Conservation (phyloP, 2,888 invertebrate genomes). For the Tetheella fluctuosa region DNA sequence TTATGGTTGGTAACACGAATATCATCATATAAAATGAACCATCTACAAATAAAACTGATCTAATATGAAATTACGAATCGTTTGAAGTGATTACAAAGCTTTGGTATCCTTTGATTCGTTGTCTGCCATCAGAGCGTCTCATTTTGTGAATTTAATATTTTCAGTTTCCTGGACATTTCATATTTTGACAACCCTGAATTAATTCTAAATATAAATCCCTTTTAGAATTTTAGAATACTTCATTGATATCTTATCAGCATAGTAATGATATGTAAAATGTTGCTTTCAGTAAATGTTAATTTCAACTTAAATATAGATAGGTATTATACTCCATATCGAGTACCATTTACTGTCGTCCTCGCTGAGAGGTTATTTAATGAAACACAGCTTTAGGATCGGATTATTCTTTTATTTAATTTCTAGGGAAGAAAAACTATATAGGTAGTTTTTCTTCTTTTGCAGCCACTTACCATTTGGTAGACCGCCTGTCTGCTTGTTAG, state of each 20-base stretch:
- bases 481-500: no score
- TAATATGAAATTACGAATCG: constrained; percentile 1
- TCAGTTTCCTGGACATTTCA: constrained; percentile 2
- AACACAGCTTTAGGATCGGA: neutral
- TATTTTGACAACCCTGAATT: neutral
- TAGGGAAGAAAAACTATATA: no score
- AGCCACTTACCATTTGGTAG: no score
- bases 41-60: neutral
- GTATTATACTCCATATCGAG: neutral
- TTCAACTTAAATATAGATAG: neutral
- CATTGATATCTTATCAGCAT: neutral
- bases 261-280: neutral
- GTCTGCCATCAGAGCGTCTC: neutral
- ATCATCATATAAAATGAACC: neutral
- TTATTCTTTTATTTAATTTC: neutral
- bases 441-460: neutral
- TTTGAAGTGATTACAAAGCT: constrained; percentile 8
- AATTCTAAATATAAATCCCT: neutral
- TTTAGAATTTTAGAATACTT: neutral
- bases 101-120: constrained; percentile 3
- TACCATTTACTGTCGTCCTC: neutral
- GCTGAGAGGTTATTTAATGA: neutral
- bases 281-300: neutral
- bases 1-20: neutral
- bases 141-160: neutral